phyloP scores from a whole-genome alignment of 2,888 invertebrate species.

The Leptopilina syphax region DNA sequence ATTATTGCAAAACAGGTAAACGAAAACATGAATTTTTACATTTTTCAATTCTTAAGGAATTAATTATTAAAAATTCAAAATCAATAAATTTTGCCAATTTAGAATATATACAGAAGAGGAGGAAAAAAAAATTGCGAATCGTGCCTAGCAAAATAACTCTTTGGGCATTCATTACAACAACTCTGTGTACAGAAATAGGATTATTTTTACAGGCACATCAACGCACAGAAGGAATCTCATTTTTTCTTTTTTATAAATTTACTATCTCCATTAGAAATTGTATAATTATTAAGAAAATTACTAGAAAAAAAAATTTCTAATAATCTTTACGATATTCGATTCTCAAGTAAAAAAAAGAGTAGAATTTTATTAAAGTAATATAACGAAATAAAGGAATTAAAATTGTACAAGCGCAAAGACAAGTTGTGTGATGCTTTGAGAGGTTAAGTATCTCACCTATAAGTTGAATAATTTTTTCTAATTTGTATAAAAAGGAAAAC shows the following conservation, averaged over 20 bases:
- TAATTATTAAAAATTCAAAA: neutral
- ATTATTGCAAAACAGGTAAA: too few species aligned
- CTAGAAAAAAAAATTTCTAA: neutral
- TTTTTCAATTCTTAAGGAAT: neutral
- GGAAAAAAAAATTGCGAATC: conserved; percentile 1
- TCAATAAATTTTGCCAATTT: neutral
- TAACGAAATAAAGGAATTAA: neutral
- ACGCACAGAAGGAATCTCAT: conserved; percentile 17
- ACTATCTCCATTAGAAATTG: neutral
- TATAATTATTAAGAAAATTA: conserved; percentile 7
- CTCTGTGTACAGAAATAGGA: conserved; percentile 39
- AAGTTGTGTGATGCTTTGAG: conserved; percentile 31
- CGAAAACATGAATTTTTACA: neutral
- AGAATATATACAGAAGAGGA: neutral
- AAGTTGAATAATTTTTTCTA: conserved; percentile 55
- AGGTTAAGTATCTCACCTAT: conserved; percentile 31
- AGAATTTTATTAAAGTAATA: neutral
- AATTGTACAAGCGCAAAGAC: neutral
- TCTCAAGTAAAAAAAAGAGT: neutral
- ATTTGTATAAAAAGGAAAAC: conserved; percentile 56
- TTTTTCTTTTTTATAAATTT: neutral
- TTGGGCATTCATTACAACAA: neutral
- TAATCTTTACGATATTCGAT: neutral
- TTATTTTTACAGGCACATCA: conserved; percentile 33
- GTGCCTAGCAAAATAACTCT: neutral